Base-by-base conservation (phyloP, 2,113 vertebrate species). In the Thermophis baileyi region DNA sequence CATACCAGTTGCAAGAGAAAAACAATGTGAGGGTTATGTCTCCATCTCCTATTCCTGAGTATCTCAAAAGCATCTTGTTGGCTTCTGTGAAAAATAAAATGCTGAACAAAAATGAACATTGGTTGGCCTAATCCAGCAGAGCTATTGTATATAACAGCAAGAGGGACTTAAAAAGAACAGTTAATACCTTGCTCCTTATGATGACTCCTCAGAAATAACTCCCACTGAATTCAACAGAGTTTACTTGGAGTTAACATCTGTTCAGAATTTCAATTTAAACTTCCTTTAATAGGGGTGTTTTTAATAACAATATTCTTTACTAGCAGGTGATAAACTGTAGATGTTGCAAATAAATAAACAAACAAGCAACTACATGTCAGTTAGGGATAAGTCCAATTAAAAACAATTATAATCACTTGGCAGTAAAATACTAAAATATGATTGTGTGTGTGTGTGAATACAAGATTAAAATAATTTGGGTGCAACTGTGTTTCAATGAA, bases 361-460 rank as follows among this genome's bases (percentile, higher is more conserved):
- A 74, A 2, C 14, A 14, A 74, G 14, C 63, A 74, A 20, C 47
- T 47, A 49, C 44, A 49, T 49, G 53, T 57, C 24, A 49, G 27
- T 85, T 14, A 74, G 50, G 11, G 50, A 44, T 85, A 46, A 44
- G 24, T 9, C 51, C 25, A 22, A 1, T 85, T 81, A 55, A 86
- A 35, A 54, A 54, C 30, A 89, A 9, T 4, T 60, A n/a, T 7
- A 49, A 50, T 63, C 11, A 51, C 63, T 50, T 12, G 20, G 24
- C 51, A 90, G 25, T 18, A 81, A 53, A 74, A 90, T 40, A n/a
- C 2, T 27, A 50, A 46, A 1, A 74, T 87, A 69, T 18, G 1
- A 0, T 1, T 53, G 0, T 44, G n/a, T 0, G 24, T 44, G 44
- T 44, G 44, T 89, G n/a, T 0, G 24, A 87, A 87, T 63, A 86